phyloP scores from a whole-genome alignment of 1,140 invertebrate species.

The Rhopalosiphum padi region DNA sequence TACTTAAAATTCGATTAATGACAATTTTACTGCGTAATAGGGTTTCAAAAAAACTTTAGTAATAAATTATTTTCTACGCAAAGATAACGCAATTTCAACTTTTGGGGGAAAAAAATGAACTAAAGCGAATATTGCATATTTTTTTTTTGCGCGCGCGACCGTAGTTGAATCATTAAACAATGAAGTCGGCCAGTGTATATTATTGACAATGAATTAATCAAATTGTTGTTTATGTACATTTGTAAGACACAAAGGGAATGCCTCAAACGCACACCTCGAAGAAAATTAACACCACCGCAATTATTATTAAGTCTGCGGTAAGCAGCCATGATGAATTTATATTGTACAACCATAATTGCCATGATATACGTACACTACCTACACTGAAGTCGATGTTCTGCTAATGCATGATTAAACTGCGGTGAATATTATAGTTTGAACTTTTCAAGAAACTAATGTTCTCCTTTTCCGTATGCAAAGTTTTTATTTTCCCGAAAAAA shows the following conservation, averaged over 20 bases:
- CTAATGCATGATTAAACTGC: slow-evolving; percentile 23
- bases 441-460: not conserved
- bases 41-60: not conserved
- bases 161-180: not conserved
- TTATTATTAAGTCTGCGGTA: slow-evolving; percentile 9
- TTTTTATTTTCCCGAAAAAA: not conserved
- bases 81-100: not conserved
- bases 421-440: not conserved
- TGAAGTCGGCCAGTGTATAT: not conserved
- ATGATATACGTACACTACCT: not conserved
- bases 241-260: not conserved
- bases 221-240: not conserved
- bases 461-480: not conserved
- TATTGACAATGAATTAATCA: not conserved
- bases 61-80: not conserved
- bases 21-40: not conserved
- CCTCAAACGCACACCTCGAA: not conserved
- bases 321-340: slow-evolving; percentile 28
- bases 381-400: not conserved
- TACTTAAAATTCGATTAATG: not conserved
- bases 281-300: not conserved
- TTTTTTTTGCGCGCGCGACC: not conserved
- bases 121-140: not conserved
- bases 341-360: not conserved
- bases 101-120: not conserved